These are phyloP conservation scores for Brachyistius frenatus DNA, from an alignment of 2,113 vertebrate genomes.

Conservation along the genomic window DNA sequence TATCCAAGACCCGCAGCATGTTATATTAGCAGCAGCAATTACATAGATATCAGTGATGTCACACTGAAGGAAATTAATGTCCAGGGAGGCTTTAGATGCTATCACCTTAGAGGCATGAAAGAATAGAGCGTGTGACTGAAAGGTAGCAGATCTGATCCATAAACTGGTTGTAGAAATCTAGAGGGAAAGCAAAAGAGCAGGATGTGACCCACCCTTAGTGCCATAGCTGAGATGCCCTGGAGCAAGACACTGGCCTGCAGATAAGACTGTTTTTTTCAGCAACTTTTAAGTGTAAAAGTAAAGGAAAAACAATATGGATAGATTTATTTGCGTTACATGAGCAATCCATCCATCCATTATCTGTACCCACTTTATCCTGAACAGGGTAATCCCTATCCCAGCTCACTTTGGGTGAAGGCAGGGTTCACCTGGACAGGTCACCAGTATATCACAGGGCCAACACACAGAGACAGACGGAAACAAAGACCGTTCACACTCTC, in stretches of 20 bases:
- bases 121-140: neutral
- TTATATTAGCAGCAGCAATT: constrained; percentile 11
- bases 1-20: neutral
- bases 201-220: neutral
- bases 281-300: neutral
- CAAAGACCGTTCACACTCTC: no score
- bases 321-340: neutral
- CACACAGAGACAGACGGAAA: no score
- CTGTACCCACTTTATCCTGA: no score
- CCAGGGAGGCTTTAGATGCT: constrained; percentile 22
- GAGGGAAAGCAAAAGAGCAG: neutral
- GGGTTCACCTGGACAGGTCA: no score
- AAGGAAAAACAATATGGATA: neutral
- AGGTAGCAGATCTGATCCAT: neutral
- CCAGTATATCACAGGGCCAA: no score
- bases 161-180: constrained; percentile 10
- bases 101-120: neutral
- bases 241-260: neutral
- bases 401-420: no score
- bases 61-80: constrained; percentile 1
- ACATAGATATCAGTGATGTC: constrained; percentile 7
- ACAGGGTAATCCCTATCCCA: no score
- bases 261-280: constrained; percentile 5
- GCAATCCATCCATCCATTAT: no score
- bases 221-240: neutral